Evolutionary conservation across 2,888 invertebrate species (phyloP).

Genomic region (Gerris lacustris): DNA sequence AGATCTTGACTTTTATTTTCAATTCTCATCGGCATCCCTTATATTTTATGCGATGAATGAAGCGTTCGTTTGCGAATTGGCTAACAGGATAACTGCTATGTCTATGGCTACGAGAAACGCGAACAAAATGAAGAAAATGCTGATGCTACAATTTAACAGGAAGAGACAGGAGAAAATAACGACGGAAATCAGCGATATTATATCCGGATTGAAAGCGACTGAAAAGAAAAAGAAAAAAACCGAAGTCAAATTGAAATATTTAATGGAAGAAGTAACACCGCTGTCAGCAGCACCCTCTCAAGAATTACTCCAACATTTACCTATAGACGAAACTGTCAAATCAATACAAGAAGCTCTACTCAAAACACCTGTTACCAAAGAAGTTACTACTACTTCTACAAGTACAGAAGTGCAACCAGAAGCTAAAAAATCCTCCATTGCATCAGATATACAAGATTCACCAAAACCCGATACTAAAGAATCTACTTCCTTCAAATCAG

Average conservation of each 20-base stretch:
- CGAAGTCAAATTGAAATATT: background rate
- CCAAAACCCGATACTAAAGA: too few relatives aligned
- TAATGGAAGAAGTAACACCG: too few relatives aligned
- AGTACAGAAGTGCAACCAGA: too few relatives aligned
- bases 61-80: constrained; percentile 23
- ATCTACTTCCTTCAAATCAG: too few relatives aligned
- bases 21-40: constrained; percentile 25
- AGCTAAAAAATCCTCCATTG: too few relatives aligned
- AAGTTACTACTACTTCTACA: too few relatives aligned
- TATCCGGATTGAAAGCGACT: constrained; percentile 19
- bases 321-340: too few relatives aligned
- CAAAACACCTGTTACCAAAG: too few relatives aligned
- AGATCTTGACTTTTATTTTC: constrained; percentile 21
- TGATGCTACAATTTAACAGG: constrained; percentile 18
- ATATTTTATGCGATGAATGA: constrained; percentile 24
- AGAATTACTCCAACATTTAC: too few relatives aligned
- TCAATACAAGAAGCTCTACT: too few relatives aligned
- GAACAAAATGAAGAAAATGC: constrained; percentile 16
- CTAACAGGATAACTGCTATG: constrained; percentile 24
- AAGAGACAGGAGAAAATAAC: constrained; percentile 25
- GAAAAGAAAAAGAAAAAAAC: constrained; percentile 8
- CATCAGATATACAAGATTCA: too few relatives aligned
- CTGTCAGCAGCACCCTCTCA: too few relatives aligned
- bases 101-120: constrained; percentile 25
- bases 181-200: constrained; percentile 25